phyloP scores from a whole-genome alignment of 53 echinoderm and acorn worm species.

The Arbacia lixula region DNA sequence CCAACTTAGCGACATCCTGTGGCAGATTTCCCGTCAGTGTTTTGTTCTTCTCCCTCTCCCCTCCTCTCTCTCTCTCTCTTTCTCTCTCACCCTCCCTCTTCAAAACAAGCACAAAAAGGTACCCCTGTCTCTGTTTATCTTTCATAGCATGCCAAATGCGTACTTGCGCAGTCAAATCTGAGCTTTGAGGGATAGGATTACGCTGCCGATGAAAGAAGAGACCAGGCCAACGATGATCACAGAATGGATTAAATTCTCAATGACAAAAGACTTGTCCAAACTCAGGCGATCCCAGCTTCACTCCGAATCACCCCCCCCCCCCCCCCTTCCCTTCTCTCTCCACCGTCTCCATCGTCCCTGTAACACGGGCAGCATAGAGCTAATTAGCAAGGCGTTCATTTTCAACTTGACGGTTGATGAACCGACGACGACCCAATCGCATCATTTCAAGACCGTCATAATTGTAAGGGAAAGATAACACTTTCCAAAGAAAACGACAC shows the following conservation, averaged over 20 bases:
- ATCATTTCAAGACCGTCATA: too few species aligned
- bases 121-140: conserved; percentile 17
- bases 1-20: conserved; percentile 12
- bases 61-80: not conserved
- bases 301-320: not conserved
- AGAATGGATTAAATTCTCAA: conserved; percentile 14
- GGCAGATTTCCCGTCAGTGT: conserved; percentile 26
- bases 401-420: conserved; percentile 10
- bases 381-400: conserved; percentile 34
- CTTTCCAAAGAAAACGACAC: too few species aligned
- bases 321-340: too few species aligned
- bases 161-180: conserved; percentile 11
- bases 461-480: too few species aligned
- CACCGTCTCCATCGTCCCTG: too few species aligned
- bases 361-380: conserved; percentile 23
- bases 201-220: conserved; percentile 1
- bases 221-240: conserved; percentile 10
- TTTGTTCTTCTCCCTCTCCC: not conserved
- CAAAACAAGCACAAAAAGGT: not conserved
- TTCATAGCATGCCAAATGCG: conserved; percentile 3
- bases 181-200: conserved; percentile 23
- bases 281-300: not conserved
- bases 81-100: too few species aligned
- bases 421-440: too few species aligned
- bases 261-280: conserved; percentile 32